These are phyloP conservation scores for Melanotus villosus DNA, from an alignment of 2,888 invertebrate genomes.

Conservation along the genomic window DNA sequence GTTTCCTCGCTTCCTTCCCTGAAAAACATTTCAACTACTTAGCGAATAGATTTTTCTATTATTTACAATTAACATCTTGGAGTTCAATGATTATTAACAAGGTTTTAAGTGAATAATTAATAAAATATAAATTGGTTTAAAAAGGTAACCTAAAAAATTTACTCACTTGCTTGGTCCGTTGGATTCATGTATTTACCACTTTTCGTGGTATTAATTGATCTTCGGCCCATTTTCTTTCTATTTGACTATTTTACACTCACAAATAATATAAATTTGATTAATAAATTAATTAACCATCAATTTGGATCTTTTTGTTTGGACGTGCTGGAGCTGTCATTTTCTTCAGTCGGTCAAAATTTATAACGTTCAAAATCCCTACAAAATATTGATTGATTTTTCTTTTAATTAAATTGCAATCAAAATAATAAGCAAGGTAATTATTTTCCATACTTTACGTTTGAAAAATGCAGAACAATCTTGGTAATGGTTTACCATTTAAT, in stretches of 20 bases:
- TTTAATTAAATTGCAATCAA: too few species aligned
- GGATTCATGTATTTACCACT: constrained; percentile 99
- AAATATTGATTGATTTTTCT: too few species aligned
- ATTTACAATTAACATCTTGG: neutral
- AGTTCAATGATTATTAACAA: neutral
- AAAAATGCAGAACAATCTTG: too few species aligned
- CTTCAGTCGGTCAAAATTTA: too few species aligned
- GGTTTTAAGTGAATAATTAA: neutral
- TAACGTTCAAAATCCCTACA: too few species aligned
- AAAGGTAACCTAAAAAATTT: constrained; percentile 16
- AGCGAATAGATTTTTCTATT: too few species aligned
- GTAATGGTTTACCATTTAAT: too few species aligned
- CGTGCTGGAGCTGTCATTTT: too few species aligned
- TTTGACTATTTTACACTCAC: neutral
- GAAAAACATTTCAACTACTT: constrained; percentile 39
- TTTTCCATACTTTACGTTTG: too few species aligned
- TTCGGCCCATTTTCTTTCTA: constrained; percentile 85
- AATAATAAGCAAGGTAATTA: too few species aligned
- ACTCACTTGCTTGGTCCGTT: constrained; percentile 98
- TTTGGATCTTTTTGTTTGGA: too few species aligned
- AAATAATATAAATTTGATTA: neutral
- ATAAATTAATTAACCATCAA: too few species aligned
- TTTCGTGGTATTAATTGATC: constrained; percentile 98
- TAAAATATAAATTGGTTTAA: neutral
- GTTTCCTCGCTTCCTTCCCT: constrained; percentile 98